These are phyloP conservation scores for Cyprinodon tularosa DNA, from an alignment of 2,113 vertebrate species.

Conservation along the genomic window DNA sequence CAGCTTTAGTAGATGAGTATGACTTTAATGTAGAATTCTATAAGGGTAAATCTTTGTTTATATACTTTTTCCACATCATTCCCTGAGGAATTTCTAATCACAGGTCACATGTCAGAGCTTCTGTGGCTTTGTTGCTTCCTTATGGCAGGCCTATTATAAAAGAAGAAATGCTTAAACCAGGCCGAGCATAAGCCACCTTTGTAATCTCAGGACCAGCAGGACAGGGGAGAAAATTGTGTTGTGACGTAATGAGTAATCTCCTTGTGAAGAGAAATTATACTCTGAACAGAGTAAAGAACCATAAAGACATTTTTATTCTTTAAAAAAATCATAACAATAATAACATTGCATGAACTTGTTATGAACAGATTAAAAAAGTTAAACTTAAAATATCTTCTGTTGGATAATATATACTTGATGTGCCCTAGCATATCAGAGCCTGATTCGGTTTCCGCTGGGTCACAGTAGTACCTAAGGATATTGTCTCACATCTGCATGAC, in stretches of 20 bases:
- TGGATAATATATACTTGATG: neutral
- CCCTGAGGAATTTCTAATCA: constrained; percentile 36
- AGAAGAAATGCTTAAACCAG: constrained; percentile 48
- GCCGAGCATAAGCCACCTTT: constrained; percentile 57
- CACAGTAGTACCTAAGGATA: constrained; percentile 25
- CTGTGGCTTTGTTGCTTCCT: constrained; percentile 42
- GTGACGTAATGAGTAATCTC: constrained; percentile 73
- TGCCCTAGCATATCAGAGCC: neutral
- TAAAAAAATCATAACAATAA: neutral
- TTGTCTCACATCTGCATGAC: constrained; percentile 7
- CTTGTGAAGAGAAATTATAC: constrained; percentile 45
- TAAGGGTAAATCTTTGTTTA: neutral
- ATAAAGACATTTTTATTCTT: constrained; percentile 9
- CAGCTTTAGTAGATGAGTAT: neutral
- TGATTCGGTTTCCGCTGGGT: neutral
- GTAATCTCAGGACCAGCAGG: constrained; percentile 64
- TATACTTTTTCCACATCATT: neutral
- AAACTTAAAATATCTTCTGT: neutral
- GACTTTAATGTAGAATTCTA: neutral
- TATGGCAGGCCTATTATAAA: constrained; percentile 53
- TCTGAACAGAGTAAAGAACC: constrained; percentile 36
- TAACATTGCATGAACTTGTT: neutral
- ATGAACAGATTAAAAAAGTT: neutral
- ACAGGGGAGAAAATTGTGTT: constrained; percentile 60
- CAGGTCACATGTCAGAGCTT: constrained; percentile 27